These are phyloP conservation scores for Cyclargus thomasi DNA, from an alignment of 1,140 invertebrate genomes.

Conservation along the genomic window DNA sequence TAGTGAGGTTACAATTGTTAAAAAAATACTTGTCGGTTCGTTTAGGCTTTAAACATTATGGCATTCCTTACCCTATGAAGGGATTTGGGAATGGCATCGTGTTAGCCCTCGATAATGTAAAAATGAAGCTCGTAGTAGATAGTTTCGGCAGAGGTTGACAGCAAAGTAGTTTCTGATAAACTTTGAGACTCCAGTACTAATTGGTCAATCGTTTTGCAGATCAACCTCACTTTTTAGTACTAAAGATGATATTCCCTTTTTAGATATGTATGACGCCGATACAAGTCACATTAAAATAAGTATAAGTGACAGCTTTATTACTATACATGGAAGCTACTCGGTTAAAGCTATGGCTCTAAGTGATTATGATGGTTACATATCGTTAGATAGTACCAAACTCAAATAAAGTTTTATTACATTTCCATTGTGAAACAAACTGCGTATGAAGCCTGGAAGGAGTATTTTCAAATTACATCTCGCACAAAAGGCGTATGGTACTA, in stretches of 20 bases:
- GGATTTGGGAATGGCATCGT: conserved; percentile 31
- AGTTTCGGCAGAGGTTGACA: conserved; percentile 20
- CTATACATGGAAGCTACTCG: neutral
- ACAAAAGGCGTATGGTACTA: no score
- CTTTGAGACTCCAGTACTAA: conserved; percentile 24
- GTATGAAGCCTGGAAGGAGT: no score
- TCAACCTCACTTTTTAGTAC: conserved; percentile 25
- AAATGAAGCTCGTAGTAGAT: conserved; percentile 26
- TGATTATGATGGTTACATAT: neutral
- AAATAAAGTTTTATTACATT: no score
- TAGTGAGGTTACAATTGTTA: conserved; percentile 24
- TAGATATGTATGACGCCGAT: neutral
- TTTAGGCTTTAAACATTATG: conserved; percentile 14
- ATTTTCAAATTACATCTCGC: no score
- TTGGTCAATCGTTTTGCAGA: conserved; percentile 31
- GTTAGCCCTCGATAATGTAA: conserved; percentile 21
- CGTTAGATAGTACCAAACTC: conserved; percentile 16
- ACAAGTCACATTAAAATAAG: neutral
- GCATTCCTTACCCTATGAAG: conserved; percentile 13
- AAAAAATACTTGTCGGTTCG: conserved; percentile 1
- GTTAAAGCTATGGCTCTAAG: neutral
- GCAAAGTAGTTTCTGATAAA: conserved; percentile 26
- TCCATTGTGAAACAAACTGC: no score
- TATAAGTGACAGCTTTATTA: neutral
- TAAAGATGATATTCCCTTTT: conserved; percentile 16